Evolutionary conservation across 2,888 invertebrate species (phyloP).

Genomic region (Limnephilus marmoratus): DNA sequence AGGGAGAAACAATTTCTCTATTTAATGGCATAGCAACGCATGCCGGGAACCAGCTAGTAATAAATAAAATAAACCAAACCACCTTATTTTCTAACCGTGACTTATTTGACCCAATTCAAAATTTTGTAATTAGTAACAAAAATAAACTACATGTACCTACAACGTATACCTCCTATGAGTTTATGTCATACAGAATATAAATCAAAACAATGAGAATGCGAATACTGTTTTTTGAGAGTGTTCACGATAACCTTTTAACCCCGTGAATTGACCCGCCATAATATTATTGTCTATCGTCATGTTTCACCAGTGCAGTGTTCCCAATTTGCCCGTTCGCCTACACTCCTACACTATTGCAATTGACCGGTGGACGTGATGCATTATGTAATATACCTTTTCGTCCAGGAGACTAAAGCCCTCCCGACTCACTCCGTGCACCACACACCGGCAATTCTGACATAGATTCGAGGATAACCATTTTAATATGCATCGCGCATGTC

Average conservation of each 20-base stretch:
- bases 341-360: not conserved
- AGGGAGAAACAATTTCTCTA: no score
- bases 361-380: conserved; percentile 7
- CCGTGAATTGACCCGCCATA: not conserved
- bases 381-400: not conserved
- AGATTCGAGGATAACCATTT: not conserved
- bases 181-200: not conserved
- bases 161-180: not conserved
- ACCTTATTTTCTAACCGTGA: not conserved
- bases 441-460: not conserved
- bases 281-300: not conserved
- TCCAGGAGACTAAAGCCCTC: conserved; percentile 28
- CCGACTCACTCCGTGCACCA: not conserved
- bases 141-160: not conserved
- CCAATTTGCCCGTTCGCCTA: not conserved
- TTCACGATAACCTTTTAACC: not conserved
- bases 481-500: conserved; percentile 20
- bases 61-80: no score
- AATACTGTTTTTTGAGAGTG: not conserved
- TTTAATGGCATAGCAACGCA: no score
- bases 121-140: not conserved
- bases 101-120: not conserved
- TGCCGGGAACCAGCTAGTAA: no score
- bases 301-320: not conserved
- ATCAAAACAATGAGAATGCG: not conserved